These are phyloP conservation scores for Cariama cristata DNA, from an alignment of 2,113 vertebrate genomes.

Conservation along the genomic window DNA sequence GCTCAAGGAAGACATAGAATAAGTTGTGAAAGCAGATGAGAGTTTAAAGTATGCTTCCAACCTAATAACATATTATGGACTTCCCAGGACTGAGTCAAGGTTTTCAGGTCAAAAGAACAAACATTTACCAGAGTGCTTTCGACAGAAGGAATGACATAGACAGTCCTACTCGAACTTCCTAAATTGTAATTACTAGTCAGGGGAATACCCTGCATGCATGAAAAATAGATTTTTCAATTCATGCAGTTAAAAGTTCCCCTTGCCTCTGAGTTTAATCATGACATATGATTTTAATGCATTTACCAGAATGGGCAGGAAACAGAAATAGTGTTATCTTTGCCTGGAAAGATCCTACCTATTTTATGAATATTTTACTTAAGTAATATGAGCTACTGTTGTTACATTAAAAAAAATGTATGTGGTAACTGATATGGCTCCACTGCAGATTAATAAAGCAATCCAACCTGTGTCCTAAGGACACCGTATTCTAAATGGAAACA, in stretches of 20 bases:
- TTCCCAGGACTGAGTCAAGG: conserved; percentile 17
- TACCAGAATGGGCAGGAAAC: neutral
- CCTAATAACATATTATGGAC: neutral
- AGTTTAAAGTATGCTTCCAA: neutral
- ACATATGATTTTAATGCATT: neutral
- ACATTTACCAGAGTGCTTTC: conserved; percentile 26
- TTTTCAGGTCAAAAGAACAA: conserved; percentile 43
- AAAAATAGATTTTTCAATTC: conserved; percentile 59
- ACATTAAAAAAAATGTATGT: neutral
- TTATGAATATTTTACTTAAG: neutral
- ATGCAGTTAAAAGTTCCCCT: conserved; percentile 8
- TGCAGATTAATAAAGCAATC: neutral
- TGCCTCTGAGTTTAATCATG: conserved; percentile 21
- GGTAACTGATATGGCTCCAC: neutral
- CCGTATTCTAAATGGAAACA: neutral
- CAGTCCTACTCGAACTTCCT: conserved; percentile 37
- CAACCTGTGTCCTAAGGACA: neutral
- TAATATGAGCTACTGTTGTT: neutral
- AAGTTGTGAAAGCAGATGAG: neutral
- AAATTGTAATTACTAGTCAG: conserved; percentile 47
- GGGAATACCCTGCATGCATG: neutral
- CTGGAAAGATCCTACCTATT: neutral
- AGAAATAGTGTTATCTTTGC: neutral
- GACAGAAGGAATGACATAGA: conserved; percentile 26
- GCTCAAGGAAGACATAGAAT: neutral